These are phyloP conservation scores for Octopus sinensis DNA, from an alignment of 1,140 invertebrate species.

Conservation along the genomic window DNA sequence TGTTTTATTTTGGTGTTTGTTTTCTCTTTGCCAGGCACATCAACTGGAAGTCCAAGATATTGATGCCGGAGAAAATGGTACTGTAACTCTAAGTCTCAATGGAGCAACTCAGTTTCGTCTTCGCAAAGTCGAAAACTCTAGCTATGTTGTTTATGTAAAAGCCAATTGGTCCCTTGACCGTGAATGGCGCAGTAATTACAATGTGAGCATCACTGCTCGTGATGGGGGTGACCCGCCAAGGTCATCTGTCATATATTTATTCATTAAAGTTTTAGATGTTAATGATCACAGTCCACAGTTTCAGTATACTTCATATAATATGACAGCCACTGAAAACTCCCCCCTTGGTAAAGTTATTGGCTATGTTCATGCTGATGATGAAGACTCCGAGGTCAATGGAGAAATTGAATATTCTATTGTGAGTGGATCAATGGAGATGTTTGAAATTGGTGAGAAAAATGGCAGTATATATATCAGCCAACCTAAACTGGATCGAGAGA, in stretches of 20 bases:
- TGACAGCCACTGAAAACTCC: constrained; percentile 82
- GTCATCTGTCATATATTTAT: constrained; percentile 82
- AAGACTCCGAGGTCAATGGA: constrained; percentile 56
- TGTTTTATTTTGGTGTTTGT: background rate
- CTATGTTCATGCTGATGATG: constrained; percentile 63
- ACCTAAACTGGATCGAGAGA: constrained; percentile 78
- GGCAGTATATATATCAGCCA: constrained; percentile 85
- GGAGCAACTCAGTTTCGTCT: constrained; percentile 8
- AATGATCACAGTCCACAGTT: constrained; percentile 92
- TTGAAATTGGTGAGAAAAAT: constrained; percentile 61
- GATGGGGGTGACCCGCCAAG: constrained; percentile 73
- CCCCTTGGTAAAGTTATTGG: constrained; percentile 79
- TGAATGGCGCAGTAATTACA: constrained; percentile 80
- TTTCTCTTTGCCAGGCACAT: constrained; percentile 42
- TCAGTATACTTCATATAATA: constrained; percentile 84
- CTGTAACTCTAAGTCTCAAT: constrained; percentile 80
- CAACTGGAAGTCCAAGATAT: constrained; percentile 71
- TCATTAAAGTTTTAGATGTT: constrained; percentile 85
- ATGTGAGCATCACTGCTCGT: constrained; percentile 81
- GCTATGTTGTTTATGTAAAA: constrained; percentile 73
- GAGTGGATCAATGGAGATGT: constrained; percentile 71
- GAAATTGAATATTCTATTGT: constrained; percentile 59
- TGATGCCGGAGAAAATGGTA: constrained; percentile 86
- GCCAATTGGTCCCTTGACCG: constrained; percentile 71
- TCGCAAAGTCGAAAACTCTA: constrained; percentile 74